Evolutionary conservation across 2,797 vertebrate species (phyloP), one percentile per base, ranked within the genome.

Genomic region (Liasis olivaceus): DNA sequence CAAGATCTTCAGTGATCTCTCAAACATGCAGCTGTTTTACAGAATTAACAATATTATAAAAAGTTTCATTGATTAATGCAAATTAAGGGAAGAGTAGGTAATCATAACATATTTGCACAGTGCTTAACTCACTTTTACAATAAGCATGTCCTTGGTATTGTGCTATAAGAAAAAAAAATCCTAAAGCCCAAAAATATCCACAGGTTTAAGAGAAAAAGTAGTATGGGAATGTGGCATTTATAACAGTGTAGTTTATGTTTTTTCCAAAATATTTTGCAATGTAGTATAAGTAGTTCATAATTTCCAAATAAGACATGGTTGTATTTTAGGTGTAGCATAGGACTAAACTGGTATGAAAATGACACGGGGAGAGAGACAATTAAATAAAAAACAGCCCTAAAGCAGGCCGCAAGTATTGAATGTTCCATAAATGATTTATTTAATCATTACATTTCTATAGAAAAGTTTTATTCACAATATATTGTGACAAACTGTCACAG

Each of bases 11-110:
- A 96, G 96, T 96, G 97, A 98, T 98, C 98, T 97, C 97, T 97
- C 96, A 97, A 98, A 99, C 98, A 99, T 99, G 98, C 99, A 99
- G 97, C 97, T 98, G 98, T 98, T 98, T 97, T 98, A 98, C 97
- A 98, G 98, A 98, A 98, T 97, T 97, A 97, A 98, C 96, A 95
- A 95, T 97, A 97, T 97, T 98, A 98, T 96, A 98, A 98, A 98
- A 98, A 97, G 97, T 97, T 97, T 97, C 97, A 97, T 97, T 97
- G 91, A 64, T 96, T 96, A 97, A 97, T 95, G 96, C 94, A 97
- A 97, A 97, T 96, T 97, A 97, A 98, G 97, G 97, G 97, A 96
- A 97, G 97, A 97, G 95, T 97, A 97, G 94, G 96, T 96, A 96
- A 97, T 96, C 97, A 95, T 95, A 96, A 97, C 96, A 95, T 92